Percentiles rank a stretch among this genome's conserved stretches.
These are phyloP conservation scores for Germaria angustata DNA, from an alignment of 2,888 invertebrate species.

Conservation along the genomic window DNA sequence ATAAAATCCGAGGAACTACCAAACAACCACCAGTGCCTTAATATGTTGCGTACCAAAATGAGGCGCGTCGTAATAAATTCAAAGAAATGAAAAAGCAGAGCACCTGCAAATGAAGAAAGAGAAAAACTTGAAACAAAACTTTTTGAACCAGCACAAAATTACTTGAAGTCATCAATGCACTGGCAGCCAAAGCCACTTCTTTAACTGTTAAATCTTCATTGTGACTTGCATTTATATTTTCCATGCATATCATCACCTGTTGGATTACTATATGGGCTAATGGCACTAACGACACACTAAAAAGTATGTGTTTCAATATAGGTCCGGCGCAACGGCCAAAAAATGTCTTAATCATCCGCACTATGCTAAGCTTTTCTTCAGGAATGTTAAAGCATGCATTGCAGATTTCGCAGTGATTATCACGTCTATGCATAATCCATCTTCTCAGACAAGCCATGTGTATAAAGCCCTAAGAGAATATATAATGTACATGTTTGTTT, in stretches of 20 bases:
- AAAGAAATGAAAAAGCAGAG: conserved; percentile 77
- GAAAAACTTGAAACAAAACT: not conserved
- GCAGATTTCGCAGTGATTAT: conserved; percentile 77
- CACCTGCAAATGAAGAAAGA: conserved; percentile 65
- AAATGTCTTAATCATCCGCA: conserved; percentile 73
- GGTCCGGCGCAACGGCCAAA: conserved; percentile 74
- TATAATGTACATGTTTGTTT: not conserved
- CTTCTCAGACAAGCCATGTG: conserved; percentile 76
- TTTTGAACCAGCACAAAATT: conserved; percentile 5
- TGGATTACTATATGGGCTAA: conserved; percentile 76
- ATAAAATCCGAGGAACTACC: conserved; percentile 75
- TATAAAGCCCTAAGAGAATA: conserved; percentile 75
- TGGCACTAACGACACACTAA: conserved; percentile 74
- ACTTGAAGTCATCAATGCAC: conserved; percentile 75
- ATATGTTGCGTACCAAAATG: conserved; percentile 74
- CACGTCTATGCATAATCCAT: conserved; percentile 76
- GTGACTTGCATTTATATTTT: conserved; percentile 73
- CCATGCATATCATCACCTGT: conserved; percentile 76
- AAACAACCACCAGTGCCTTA: conserved; percentile 79
- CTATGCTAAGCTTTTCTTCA: conserved; percentile 71
- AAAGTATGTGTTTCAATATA: conserved; percentile 75
- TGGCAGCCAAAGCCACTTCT: conserved; percentile 73
- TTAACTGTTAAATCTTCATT: conserved; percentile 72
- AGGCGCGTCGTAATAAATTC: conserved; percentile 76
- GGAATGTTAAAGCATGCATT: conserved; percentile 71